These are phyloP conservation scores for Suricata suricatta DNA, from an alignment of 2,113 vertebrate species.

Conservation along the genomic window DNA sequence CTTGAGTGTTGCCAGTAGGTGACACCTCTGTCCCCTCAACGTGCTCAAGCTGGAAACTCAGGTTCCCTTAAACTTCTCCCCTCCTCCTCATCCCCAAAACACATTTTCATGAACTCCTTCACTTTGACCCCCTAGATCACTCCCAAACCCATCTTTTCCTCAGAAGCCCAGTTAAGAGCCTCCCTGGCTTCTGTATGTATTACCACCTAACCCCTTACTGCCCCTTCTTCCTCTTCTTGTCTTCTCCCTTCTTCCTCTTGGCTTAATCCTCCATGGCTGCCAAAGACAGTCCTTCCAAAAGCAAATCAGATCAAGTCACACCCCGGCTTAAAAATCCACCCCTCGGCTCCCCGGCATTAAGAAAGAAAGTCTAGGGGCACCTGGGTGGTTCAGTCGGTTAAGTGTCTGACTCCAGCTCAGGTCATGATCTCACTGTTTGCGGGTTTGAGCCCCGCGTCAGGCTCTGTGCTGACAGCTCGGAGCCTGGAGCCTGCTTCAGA, in stretches of 20 bases:
- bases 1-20: neutral
- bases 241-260: neutral
- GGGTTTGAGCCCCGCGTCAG: rapidly evolving
- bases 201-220: neutral
- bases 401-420: too few relatives aligned
- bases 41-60: neutral
- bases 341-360: neutral
- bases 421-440: too few relatives aligned
- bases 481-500: too few relatives aligned
- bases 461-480: too few relatives aligned
- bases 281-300: neutral
- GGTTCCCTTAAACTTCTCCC: neutral
- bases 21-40: neutral
- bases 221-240: neutral
- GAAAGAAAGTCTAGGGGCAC: too few relatives aligned
- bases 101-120: neutral
- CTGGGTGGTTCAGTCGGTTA: too few relatives aligned
- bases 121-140: neutral
- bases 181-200: neutral
- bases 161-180: neutral
- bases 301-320: neutral
- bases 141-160: neutral
- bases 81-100: neutral
- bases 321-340: neutral
- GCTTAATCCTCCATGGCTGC: neutral